phyloP scores from a whole-genome alignment of 2,888 invertebrate genomes.

The Tuberolachnus salignus region DNA sequence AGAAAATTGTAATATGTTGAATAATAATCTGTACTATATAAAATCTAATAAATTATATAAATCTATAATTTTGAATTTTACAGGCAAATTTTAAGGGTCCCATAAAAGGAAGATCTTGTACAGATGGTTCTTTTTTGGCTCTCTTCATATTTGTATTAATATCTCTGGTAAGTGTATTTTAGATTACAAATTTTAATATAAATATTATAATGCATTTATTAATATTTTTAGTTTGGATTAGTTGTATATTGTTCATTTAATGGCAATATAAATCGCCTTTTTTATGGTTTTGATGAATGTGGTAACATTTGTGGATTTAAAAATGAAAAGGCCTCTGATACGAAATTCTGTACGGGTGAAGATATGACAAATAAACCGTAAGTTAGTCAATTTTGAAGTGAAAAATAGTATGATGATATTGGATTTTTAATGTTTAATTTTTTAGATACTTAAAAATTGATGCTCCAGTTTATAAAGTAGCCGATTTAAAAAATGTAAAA shows the following conservation, averaged over 20 bases:
- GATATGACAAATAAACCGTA: conserved; percentile 64
- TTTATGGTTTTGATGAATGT: conserved; percentile 71
- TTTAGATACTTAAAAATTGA: conserved; percentile 62
- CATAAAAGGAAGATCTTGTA: conserved; percentile 63
- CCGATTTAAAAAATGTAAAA: conserved; percentile 60
- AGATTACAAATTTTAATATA: neutral
- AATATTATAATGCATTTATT: neutral
- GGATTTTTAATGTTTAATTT: conserved; percentile 15
- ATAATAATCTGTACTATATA: too few species aligned
- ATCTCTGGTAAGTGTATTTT: conserved; percentile 65
- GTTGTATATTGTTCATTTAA: conserved; percentile 64
- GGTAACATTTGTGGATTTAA: conserved; percentile 70
- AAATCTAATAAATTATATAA: too few species aligned
- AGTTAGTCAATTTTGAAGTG: conserved; percentile 43
- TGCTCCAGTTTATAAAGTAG: conserved; percentile 58
- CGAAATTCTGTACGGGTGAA: conserved; percentile 63
- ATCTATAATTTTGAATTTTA: neutral
- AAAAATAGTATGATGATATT: neutral
- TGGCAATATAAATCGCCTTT: conserved; percentile 68
- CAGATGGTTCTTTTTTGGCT: conserved; percentile 67
- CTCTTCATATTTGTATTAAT: conserved; percentile 66
- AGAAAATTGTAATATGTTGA: too few species aligned
- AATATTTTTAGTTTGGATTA: conserved; percentile 61
- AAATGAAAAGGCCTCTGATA: conserved; percentile 62
- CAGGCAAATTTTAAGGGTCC: conserved; percentile 60